A percentile compares a stretch with the other conserved stretches of the same genome.
Conservation (phyloP, 2,797 vertebrate species). For the Lepilemur ruficaudatus region DNA sequence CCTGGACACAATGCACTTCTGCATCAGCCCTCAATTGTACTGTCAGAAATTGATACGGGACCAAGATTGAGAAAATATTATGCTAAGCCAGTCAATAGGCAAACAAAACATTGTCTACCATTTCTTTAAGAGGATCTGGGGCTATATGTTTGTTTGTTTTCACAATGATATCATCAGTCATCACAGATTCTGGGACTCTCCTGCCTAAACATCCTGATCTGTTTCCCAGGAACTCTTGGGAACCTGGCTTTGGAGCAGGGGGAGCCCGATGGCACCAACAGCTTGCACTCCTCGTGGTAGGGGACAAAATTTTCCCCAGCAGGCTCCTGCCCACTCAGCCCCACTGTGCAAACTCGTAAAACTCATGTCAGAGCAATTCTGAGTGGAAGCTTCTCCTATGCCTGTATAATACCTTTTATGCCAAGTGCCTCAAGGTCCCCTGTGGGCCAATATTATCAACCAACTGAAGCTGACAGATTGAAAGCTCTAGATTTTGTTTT, state of each 20-base stretch:
- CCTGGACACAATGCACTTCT: conserved; percentile 81
- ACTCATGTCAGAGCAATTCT: not conserved
- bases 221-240: conserved; percentile 57
- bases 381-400: not conserved
- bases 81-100: conserved; percentile 81
- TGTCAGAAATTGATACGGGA: conserved; percentile 82
- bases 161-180: conserved; percentile 73
- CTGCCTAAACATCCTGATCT: conserved; percentile 75
- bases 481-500: not conserved
- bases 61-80: conserved; percentile 83
- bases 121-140: conserved; percentile 57
- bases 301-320: not conserved
- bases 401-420: not conserved
- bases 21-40: conserved; percentile 76
- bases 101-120: conserved; percentile 68
- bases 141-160: conserved; percentile 84
- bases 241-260: not conserved
- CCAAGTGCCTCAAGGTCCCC: not conserved
- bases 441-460: not conserved
- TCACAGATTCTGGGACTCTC: conserved; percentile 57
- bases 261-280: not conserved
- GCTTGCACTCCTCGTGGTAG: not conserved
- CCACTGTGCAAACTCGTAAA: not conserved
- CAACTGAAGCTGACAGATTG: not conserved
- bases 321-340: not conserved